Base-by-base conservation (phyloP, 2,888 invertebrate genomes). In the Troglohyphantes excavatus region DNA sequence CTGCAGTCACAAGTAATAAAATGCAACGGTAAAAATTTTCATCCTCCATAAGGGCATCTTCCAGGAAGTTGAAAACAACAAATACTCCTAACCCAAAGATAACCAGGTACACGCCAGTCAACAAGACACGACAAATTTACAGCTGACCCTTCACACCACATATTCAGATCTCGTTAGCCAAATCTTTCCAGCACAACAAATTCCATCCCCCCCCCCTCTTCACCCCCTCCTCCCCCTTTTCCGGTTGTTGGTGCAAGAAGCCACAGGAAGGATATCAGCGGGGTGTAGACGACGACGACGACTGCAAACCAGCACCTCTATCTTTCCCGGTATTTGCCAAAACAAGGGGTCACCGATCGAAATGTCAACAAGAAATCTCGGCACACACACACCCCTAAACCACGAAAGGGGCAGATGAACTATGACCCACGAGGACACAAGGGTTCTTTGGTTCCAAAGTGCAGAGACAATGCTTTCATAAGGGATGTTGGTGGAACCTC, bases 241-340 rank as follows among this genome's bases (percentile, higher is more conserved):
- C 88, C 82, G 88, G 75, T 70, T 33, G 7, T 46, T 46, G 46
- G 23, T n/a, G 29, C 33, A 33, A 23, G 65, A 21, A 21, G 21
- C 27, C 13, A 21, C 17, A 46, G n/a, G 46, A 29, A 19, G 72
- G 70, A 61, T 67, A 78, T 68, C 82, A 83, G 68, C 43, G 39
- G 88, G 75, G 43, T 29, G 75, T 67, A 82, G 67, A 82, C 73
- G 3, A n/a, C 33, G 21, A 19, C 63, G n/a, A n/a, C n/a, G n/a
- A n/a, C n/a, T n/a, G n/a, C n/a, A 29, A 13, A n/a, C n/a, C n/a
- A n/a, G n/a, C n/a, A 53, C 53, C 53, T 53, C 61, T 88, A 88
- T 88, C 81, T 88, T 27, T 63, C 9, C 27, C 63, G 65, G 81
- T 89, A 82, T 89, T 89, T 89, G 82, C 81, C 11, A 76, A 82